phyloP scores from a whole-genome alignment of 1,140 invertebrate species.

The Bombus sylvicola region DNA sequence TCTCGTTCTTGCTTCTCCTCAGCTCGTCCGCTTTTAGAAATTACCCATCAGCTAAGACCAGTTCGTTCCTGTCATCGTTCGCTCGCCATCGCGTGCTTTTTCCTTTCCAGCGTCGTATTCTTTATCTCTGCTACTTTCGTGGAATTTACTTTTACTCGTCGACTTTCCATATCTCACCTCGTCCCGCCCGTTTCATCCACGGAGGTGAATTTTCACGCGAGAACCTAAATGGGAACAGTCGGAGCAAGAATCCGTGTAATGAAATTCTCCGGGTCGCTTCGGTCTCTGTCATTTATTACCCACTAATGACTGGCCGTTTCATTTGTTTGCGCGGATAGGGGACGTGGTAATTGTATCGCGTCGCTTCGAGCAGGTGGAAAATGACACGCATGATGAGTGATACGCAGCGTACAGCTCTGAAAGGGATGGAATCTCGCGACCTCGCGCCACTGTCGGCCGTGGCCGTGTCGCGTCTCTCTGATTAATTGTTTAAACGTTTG shows the following conservation, averaged over 20 bases:
- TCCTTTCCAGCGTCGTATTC: background rate
- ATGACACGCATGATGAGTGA: conserved; percentile 22
- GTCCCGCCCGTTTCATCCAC: background rate
- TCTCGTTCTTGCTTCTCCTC: too few species aligned
- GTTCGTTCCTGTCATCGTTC: too few species aligned
- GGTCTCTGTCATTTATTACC: conserved; percentile 36
- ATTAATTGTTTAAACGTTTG: conserved; percentile 21
- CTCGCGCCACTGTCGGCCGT: too few species aligned
- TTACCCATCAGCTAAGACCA: too few species aligned
- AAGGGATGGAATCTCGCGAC: background rate
- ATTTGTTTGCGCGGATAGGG: background rate
- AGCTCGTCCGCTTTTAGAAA: background rate
- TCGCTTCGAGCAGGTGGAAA: conserved; percentile 7
- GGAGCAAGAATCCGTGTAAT: conserved; percentile 32
- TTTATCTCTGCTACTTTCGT: background rate
- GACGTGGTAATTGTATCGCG: conserved; percentile 35
- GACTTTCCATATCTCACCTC: background rate
- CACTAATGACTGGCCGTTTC: conserved; percentile 43
- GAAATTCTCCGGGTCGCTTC: conserved; percentile 23
- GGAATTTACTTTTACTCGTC: background rate
- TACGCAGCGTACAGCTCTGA: background rate
- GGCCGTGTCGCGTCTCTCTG: background rate
- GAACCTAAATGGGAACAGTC: background rate
- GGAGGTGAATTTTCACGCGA: background rate
- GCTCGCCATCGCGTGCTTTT: too few species aligned